Conservation (phyloP, 2,113 vertebrate species). For the Melanerpes aurifrons region DNA sequence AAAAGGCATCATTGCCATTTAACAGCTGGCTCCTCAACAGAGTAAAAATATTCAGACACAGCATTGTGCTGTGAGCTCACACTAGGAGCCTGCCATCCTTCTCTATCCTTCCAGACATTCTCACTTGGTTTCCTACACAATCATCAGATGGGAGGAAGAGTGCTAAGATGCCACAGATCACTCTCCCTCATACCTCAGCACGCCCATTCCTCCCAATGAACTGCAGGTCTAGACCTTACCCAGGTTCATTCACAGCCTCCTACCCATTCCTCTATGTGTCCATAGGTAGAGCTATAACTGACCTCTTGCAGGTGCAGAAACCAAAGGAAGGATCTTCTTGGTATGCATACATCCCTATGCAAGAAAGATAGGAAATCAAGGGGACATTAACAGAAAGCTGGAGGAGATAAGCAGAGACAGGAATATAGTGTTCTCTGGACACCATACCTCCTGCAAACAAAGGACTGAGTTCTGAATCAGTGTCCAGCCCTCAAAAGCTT, state of each 20-base stretch:
- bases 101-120: background rate
- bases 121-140: background rate
- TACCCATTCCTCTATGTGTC: background rate
- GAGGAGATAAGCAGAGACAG: background rate
- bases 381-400: background rate
- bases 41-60: background rate
- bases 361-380: background rate
- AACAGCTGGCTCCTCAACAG: background rate
- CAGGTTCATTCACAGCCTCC: background rate
- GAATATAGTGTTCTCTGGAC: background rate
- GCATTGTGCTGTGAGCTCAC: background rate
- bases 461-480: background rate
- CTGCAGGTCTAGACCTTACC: background rate
- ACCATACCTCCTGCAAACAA: background rate
- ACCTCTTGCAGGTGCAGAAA: background rate
- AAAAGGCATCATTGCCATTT: background rate
- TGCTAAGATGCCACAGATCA: background rate
- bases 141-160: fast-evolving
- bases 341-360: background rate
- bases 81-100: background rate
- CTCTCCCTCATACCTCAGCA: background rate
- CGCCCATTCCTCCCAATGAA: background rate
- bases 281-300: background rate
- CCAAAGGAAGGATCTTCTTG: background rate
- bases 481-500: background rate